phyloP scores from a whole-genome alignment of 2,888 invertebrate species.

The Cataglyphis cursor region DNA sequence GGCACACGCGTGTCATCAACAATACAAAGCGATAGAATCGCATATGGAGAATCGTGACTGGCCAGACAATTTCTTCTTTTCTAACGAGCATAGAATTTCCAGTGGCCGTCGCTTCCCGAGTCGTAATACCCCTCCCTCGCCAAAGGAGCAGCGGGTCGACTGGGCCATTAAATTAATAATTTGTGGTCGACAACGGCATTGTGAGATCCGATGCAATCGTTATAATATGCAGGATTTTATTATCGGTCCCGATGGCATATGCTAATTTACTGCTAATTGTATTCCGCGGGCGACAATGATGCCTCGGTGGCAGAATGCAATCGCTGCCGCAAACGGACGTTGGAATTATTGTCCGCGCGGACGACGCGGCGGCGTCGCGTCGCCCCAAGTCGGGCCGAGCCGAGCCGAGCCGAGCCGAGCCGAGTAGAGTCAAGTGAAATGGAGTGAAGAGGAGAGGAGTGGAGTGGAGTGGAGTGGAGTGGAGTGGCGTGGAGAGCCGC shows the following conservation, averaged over 20 bases:
- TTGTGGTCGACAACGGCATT: conserved; percentile 86
- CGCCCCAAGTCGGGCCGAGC: conserved; percentile 13
- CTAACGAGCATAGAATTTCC: conserved; percentile 66
- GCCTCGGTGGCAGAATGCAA: conserved; percentile 78
- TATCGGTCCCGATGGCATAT: conserved; percentile 83
- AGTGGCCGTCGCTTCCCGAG: conserved; percentile 68
- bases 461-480: not conserved
- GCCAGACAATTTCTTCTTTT: conserved; percentile 41
- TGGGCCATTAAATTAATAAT: conserved; percentile 86
- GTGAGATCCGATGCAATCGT: conserved; percentile 86
- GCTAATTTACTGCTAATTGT: conserved; percentile 87
- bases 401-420: conserved; percentile 10
- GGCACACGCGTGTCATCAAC: conserved; percentile 33
- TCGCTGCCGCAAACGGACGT: conserved; percentile 70
- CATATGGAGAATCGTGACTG: conserved; percentile 3
- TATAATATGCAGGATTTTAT: conserved; percentile 86
- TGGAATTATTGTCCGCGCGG: conserved; percentile 53
- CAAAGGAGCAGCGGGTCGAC: conserved; percentile 55
- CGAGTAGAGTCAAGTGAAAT: not conserved
- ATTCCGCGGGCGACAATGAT: conserved; percentile 85
- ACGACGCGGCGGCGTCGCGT: conserved; percentile 44
- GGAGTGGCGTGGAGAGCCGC: not conserved
- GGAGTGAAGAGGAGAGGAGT: not conserved
- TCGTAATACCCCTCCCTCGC: conserved; percentile 72
- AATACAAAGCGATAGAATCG: conserved; percentile 10